A percentile compares a stretch with the other conserved stretches of the same genome.
These are phyloP conservation scores for Octonoba sinensis DNA, from an alignment of 2,888 invertebrate species.

Conservation along the genomic window DNA sequence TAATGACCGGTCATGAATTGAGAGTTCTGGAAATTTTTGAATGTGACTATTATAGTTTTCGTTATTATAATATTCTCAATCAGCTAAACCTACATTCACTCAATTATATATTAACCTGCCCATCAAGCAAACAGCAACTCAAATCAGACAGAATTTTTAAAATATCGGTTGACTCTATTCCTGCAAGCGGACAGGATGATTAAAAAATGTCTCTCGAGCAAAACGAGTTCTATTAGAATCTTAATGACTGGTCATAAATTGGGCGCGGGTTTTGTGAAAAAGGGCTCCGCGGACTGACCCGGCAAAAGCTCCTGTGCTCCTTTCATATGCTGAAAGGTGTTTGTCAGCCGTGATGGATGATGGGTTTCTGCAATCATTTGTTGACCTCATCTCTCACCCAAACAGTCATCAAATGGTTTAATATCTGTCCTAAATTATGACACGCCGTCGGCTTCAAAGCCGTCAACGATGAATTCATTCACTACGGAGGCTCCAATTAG, in stretches of 20 bases:
- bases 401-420: conserved; percentile 22
- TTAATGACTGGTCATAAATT: conserved; percentile 60
- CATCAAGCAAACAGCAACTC: no score
- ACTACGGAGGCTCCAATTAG: no score
- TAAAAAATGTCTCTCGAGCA: neutral
- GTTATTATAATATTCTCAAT: no score
- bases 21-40: no score
- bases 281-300: no score
- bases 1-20: conserved; percentile 58
- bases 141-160: neutral
- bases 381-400: neutral
- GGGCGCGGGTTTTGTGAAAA: conserved; percentile 21
- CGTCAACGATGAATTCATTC: no score
- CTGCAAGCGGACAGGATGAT: neutral
- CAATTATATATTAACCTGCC: no score
- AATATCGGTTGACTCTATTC: neutral
- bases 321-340: conserved; percentile 40
- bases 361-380: conserved; percentile 21
- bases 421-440: neutral
- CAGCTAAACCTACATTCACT: no score
- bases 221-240: conserved; percentile 28
- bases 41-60: no score
- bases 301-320: neutral
- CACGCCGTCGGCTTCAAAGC: no score
- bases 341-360: conserved; percentile 50